A percentile compares a stretch with the other conserved stretches of the same genome.
phyloP scores from a whole-genome alignment of 1,140 invertebrate species.

The Drosophila sturtevanti region DNA sequence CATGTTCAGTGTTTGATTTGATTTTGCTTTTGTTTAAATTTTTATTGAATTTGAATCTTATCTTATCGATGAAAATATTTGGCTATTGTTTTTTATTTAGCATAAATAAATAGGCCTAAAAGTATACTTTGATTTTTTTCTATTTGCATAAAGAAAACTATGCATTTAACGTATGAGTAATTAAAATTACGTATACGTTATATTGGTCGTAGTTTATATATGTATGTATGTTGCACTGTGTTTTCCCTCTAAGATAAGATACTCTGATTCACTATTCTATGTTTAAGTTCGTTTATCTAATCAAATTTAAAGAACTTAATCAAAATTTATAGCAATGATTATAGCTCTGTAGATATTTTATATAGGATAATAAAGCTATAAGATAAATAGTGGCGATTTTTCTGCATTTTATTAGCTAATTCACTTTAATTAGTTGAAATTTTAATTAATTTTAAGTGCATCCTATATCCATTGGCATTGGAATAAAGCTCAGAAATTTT shows the following conservation, averaged over 20 bases:
- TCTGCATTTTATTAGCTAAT: too few species aligned
- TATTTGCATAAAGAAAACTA: constrained; percentile 21
- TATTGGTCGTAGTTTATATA: not conserved
- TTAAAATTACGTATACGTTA: constrained; percentile 38
- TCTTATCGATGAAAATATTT: constrained; percentile 1
- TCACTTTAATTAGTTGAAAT: too few species aligned
- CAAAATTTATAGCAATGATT: too few species aligned
- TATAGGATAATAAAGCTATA: not conserved
- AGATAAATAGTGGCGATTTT: not conserved
- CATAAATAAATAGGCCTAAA: constrained; percentile 58
- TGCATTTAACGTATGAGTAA: not conserved
- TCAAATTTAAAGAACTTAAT: too few species aligned
- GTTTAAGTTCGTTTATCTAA: not conserved
- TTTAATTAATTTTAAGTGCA: too few species aligned
- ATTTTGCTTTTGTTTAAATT: constrained; percentile 15
- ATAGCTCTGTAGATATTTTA: not conserved
- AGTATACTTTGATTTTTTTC: constrained; percentile 53
- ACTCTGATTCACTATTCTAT: not conserved
- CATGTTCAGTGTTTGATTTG: constrained; percentile 11
- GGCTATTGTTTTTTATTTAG: constrained; percentile 46
- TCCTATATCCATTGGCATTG: too few species aligned
- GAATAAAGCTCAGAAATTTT: too few species aligned
- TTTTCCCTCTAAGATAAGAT: constrained; percentile 1
- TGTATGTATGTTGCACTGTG: constrained; percentile 13
- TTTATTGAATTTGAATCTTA: constrained; percentile 5